Percentiles rank a stretch among this genome's conserved stretches.
Conservation (phyloP, 1,140 invertebrate species). For the Condylostylus longicornis region DNA sequence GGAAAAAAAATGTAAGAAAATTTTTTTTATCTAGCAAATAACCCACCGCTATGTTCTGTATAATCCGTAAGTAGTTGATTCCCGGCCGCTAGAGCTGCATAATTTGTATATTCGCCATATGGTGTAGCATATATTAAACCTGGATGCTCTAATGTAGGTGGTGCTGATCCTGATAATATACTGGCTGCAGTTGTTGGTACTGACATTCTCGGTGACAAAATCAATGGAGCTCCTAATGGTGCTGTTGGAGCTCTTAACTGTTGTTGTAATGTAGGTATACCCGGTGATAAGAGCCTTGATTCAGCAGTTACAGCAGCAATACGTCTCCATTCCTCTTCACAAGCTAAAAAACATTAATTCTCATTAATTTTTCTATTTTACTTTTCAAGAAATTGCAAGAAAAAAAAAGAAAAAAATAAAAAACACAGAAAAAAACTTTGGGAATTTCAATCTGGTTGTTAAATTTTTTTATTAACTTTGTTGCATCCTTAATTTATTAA, state of each 20-base stretch:
- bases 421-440: conserved; percentile 29
- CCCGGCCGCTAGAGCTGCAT: conserved; percentile 63
- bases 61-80: conserved; percentile 72
- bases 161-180: conserved; percentile 53
- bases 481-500: too few species aligned
- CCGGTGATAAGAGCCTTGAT: conserved; percentile 52
- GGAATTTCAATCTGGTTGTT: conserved; percentile 11
- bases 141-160: conserved; percentile 52
- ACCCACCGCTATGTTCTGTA: conserved; percentile 89
- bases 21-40: conserved; percentile 56
- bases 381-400: conserved; percentile 5
- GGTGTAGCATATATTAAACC: conserved; percentile 39
- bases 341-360: conserved; percentile 41
- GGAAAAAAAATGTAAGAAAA: background rate
- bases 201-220: conserved; percentile 71
- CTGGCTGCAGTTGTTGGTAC: conserved; percentile 62
- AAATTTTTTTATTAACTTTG: too few species aligned
- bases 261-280: conserved; percentile 42
- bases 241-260: conserved; percentile 48
- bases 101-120: conserved; percentile 76
- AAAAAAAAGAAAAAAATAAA: conserved; percentile 20
- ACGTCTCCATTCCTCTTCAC: conserved; percentile 60
- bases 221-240: conserved; percentile 67
- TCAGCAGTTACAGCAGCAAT: conserved; percentile 55
- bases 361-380: background rate